Evolutionary conservation across 2,113 vertebrate species (phyloP), one percentile per base, ranked within the genome.

Genomic region (Mormyrus iriodes): DNA sequence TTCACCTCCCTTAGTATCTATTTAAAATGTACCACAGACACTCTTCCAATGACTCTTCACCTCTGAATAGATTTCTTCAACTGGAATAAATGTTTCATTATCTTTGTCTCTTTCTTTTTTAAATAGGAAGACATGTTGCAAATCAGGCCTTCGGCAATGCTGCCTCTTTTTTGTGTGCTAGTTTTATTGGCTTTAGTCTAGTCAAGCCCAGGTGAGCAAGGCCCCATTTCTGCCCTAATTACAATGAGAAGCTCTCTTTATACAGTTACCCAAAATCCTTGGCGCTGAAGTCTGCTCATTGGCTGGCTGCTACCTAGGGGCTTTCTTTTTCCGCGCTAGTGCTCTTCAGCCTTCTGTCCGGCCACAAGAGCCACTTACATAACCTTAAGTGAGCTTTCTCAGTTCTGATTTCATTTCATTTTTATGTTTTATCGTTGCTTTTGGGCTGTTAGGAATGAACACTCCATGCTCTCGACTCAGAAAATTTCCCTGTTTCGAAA

Each of bases 171-270:
- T 24, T 83, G 79, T 46, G 39, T 12, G 44, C 39, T 44, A 48
- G 79, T 83, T 84, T 48, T n/a, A 1, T 84, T n/a, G 48, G 39
- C 5, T 48, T 48, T 48, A 24, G 39, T 44, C 39, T n/a, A 9
- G 19, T n/a, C 24, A 48, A 84, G 82, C 82, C 3, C 42, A 24
- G 82, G 39, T 84, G 35, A 44, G 48, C 46, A 84, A 48, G 82
- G 82, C 42, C 24, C 9, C 27, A 31, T 69, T 69, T 69, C 82
- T 48, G 82, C 7, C 87, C 87, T 88, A 51, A 88, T 88, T 88
- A 35, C 13, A 31, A 24, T 49, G 42, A 65, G 46, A 65, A 44
- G 58, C 17, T 19, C 87, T 69, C 65, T 39, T 49, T n/a, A n/a
- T 61, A 19, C 27, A 61, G 55, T 61, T 61, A 61, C 58, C 58